These are phyloP conservation scores for Ellobius talpinus DNA, from an alignment of 2,113 vertebrate genomes.

Conservation along the genomic window DNA sequence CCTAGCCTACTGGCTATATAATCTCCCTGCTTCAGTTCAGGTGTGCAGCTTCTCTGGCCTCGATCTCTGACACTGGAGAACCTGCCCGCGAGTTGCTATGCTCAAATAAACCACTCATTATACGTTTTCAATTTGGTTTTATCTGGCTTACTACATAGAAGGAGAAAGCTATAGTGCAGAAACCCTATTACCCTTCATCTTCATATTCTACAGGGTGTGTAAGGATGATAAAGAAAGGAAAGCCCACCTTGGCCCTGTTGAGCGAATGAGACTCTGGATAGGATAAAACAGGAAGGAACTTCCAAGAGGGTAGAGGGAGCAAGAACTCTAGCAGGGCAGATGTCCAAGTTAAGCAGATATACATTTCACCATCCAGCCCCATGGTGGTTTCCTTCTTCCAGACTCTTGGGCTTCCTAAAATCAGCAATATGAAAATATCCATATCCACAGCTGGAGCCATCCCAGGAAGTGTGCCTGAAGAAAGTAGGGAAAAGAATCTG, in stretches of 20 bases:
- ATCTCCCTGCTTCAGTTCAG: background rate
- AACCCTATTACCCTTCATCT: background rate
- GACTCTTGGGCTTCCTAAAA: conserved; percentile 62
- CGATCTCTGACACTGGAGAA: background rate
- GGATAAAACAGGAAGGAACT: background rate
- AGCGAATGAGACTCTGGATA: background rate
- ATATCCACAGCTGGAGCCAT: background rate
- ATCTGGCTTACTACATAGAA: background rate
- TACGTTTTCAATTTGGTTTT: background rate
- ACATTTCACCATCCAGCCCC: background rate
- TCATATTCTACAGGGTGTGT: too few relatives aligned
- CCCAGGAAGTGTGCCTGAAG: background rate
- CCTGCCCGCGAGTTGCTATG: background rate
- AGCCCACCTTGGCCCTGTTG: background rate
- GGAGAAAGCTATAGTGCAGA: background rate
- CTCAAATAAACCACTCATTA: background rate
- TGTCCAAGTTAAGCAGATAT: background rate
- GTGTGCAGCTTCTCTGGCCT: background rate
- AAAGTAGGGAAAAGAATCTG: background rate
- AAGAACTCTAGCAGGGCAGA: background rate
- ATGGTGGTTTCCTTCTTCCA: conserved; percentile 19
- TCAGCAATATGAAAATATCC: conserved; percentile 61
- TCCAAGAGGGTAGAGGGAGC: background rate
- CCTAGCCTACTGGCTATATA: background rate
- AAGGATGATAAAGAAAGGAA: background rate